Evolutionary conservation across 1,140 invertebrate genomes (phyloP).

Genomic region (Pogonus chalceus): DNA sequence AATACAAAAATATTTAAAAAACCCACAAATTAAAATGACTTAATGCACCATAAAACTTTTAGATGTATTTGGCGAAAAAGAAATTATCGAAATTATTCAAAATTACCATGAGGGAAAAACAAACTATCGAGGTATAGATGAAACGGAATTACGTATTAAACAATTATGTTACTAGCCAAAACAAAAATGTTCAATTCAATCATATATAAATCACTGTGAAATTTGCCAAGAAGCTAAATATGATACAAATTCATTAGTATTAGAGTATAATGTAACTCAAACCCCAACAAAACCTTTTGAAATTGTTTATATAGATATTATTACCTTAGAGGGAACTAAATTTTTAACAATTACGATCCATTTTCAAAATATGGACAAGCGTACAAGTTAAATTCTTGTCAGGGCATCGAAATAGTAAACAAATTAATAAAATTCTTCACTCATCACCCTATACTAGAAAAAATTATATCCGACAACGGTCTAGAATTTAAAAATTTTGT

Average conservation of each 20-base stretch:
- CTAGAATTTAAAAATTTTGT: slow-evolving; percentile 11
- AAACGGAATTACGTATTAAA: too few species aligned
- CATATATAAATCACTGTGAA: too few species aligned
- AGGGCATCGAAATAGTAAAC: neutral
- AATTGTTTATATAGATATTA: neutral
- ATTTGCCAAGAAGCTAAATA: too few species aligned
- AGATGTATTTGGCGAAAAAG: too few species aligned
- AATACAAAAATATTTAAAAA: slow-evolving; percentile 12
- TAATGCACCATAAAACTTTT: slow-evolving; percentile 5
- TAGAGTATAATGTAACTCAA: neutral
- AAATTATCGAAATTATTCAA: slow-evolving; percentile 11
- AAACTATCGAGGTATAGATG: too few species aligned
- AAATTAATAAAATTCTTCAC: neutral
- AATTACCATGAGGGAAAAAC: slow-evolving; percentile 13
- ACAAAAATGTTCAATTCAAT: too few species aligned
- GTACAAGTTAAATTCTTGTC: neutral
- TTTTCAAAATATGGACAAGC: neutral
- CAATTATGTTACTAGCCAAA: too few species aligned
- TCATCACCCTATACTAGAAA: neutral
- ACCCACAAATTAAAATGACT: too few species aligned
- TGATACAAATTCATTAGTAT: neutral
- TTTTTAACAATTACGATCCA: neutral
- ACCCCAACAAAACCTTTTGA: neutral
- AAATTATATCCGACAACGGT: slow-evolving; percentile 10
- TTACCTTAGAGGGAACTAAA: neutral